Percentiles rank a stretch among this genome's conserved stretches.
phyloP scores from a whole-genome alignment of 2,888 invertebrate species.

The Andrena flavipes region DNA sequence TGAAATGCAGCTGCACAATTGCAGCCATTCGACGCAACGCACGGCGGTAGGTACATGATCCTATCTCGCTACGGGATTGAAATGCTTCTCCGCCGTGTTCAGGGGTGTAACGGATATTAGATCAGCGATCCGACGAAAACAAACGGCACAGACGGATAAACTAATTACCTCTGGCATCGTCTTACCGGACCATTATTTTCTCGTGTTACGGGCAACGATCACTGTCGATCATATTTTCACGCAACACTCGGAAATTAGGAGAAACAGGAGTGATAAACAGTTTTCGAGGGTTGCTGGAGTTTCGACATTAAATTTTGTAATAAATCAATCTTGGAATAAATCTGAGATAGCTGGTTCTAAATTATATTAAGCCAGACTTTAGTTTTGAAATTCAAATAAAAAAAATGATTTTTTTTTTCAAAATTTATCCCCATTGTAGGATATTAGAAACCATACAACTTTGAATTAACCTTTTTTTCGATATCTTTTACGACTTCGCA shows the following conservation, averaged over 20 bases:
- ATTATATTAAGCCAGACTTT: no score
- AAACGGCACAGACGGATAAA: conserved; percentile 29
- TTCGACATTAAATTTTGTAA: no score
- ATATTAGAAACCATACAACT: no score
- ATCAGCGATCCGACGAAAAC: conserved; percentile 30
- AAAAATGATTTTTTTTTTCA: no score
- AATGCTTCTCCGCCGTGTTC: conserved; percentile 34
- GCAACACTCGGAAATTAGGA: not conserved
- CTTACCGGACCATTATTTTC: conserved; percentile 1
- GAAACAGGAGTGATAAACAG: no score
- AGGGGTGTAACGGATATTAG: conserved; percentile 54
- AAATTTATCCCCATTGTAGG: no score
- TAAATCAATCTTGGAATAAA: no score
- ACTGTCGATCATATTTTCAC: not conserved
- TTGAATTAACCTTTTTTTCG: no score
- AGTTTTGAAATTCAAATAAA: no score
- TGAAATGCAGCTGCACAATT: conserved; percentile 66
- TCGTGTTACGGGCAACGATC: not conserved
- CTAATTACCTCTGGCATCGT: conserved; percentile 30
- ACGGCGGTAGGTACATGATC: conserved; percentile 48
- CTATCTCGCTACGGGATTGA: conserved; percentile 56
- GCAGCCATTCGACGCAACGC: conserved; percentile 55
- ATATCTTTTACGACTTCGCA: no score
- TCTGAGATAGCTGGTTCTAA: no score
- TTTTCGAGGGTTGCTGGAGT: no score